These are phyloP conservation scores for Patella depressa DNA, from an alignment of 2,888 invertebrate genomes.

Conservation along the genomic window DNA sequence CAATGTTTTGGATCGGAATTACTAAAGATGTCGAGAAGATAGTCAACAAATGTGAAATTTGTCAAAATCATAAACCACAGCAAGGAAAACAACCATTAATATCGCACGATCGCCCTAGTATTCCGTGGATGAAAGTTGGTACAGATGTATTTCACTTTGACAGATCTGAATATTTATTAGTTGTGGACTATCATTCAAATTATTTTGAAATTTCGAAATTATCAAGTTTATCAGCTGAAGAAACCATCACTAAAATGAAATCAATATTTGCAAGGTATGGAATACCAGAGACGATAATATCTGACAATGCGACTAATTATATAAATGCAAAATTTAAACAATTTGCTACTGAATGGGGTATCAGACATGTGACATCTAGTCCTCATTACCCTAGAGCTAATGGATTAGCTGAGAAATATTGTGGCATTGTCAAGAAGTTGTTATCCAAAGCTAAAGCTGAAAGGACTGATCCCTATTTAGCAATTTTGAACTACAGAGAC, in stretches of 20 bases:
- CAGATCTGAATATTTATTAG: constrained; percentile 1
- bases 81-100: not conserved
- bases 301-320: not conserved
- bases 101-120: not conserved
- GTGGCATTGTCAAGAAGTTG: constrained; percentile 9
- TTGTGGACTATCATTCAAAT: constrained; percentile 9
- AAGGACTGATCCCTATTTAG: constrained; percentile 7
- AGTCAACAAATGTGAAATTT: not conserved
- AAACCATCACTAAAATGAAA: constrained; percentile 16
- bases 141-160: constrained; percentile 14
- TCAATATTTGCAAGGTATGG: constrained; percentile 12
- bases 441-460: not conserved
- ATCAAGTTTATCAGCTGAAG: constrained; percentile 7
- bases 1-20: not conserved
- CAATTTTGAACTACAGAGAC: constrained; percentile 4
- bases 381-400: constrained; percentile 12
- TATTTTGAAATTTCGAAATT: not conserved
- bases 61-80: not conserved
- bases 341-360: constrained; percentile 3
- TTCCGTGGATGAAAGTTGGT: not conserved
- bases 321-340: not conserved
- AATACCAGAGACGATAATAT: constrained; percentile 9
- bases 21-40: not conserved
- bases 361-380: not conserved
- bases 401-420: constrained; percentile 13